A percentile compares a stretch with the other conserved stretches of the same genome.
These are phyloP conservation scores for Acronicta leporina DNA, from an alignment of 2,888 invertebrate species.

Conservation along the genomic window DNA sequence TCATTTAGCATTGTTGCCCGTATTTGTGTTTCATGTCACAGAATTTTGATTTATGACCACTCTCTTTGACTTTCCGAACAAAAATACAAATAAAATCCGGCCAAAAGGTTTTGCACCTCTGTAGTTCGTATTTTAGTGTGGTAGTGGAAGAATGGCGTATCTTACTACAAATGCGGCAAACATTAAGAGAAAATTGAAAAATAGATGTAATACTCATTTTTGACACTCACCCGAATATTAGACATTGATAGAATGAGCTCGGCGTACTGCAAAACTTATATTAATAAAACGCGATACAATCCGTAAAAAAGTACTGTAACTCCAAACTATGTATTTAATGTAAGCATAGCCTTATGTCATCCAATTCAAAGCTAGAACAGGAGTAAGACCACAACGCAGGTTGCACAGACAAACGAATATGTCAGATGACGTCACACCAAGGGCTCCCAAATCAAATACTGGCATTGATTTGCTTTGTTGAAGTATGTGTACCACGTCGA, in stretches of 20 bases:
- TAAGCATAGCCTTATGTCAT: not conserved
- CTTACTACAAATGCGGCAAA: not conserved
- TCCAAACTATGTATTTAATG: not conserved
- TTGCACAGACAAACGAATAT: slow-evolving; percentile 9
- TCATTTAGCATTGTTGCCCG: slow-evolving; percentile 49
- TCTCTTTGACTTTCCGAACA: slow-evolving; percentile 21
- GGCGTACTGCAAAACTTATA: too few relatives aligned
- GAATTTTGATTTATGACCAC: slow-evolving; percentile 37
- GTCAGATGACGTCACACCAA: slow-evolving; percentile 17
- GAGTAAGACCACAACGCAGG: slow-evolving; percentile 6
- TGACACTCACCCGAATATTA: too few relatives aligned
- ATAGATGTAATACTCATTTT: too few relatives aligned
- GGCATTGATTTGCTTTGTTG: slow-evolving; percentile 9
- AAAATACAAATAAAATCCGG: not conserved
- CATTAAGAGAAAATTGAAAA: too few relatives aligned
- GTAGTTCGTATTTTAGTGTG: not conserved
- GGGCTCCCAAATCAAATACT: slow-evolving; percentile 18
- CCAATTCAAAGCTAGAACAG: not conserved
- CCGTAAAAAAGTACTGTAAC: too few relatives aligned
- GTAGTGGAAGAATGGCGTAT: too few relatives aligned
- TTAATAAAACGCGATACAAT: too few relatives aligned
- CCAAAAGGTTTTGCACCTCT: not conserved
- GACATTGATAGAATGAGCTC: too few relatives aligned
- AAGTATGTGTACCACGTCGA: slow-evolving; percentile 7
- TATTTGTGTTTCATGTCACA: slow-evolving; percentile 48